A percentile compares a stretch with the other conserved stretches of the same genome.
These are phyloP conservation scores for Allygus modestus DNA, from an alignment of 2,888 invertebrate genomes.

Conservation along the genomic window DNA sequence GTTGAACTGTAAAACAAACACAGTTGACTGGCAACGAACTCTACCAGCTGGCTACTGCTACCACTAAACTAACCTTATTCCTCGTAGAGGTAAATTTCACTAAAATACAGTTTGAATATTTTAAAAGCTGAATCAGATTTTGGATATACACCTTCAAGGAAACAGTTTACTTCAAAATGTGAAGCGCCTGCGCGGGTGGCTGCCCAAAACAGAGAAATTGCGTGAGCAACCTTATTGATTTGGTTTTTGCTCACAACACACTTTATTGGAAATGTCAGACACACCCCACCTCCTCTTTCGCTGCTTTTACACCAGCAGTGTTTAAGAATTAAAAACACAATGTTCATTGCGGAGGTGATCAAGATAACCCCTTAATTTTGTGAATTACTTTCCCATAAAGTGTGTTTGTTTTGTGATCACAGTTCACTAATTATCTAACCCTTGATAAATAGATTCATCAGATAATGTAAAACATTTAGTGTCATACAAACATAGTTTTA, in stretches of 20 bases:
- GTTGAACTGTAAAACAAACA: too few relatives aligned
- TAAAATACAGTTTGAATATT: neutral
- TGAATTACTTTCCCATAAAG: too few relatives aligned
- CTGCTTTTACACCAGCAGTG: neutral
- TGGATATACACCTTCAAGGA: constrained; percentile 7
- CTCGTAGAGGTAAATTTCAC: neutral
- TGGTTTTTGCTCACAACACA: constrained; percentile 52
- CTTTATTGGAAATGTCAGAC: neutral
- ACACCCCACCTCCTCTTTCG: neutral
- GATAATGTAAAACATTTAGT: too few relatives aligned
- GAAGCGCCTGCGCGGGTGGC: constrained; percentile 4
- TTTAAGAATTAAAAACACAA: too few relatives aligned
- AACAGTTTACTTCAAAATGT: constrained; percentile 7
- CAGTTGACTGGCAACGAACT: too few relatives aligned
- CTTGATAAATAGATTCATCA: too few relatives aligned
- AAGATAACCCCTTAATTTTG: too few relatives aligned
- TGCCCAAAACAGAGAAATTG: constrained; percentile 45
- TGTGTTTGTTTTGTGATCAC: too few relatives aligned
- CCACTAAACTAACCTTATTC: neutral
- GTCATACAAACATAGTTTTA: too few relatives aligned
- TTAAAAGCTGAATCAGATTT: neutral
- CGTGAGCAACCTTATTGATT: constrained; percentile 53
- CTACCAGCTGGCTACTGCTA: neutral
- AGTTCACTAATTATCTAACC: too few relatives aligned
- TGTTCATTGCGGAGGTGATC: too few relatives aligned